Conservation (phyloP, 2,888 invertebrate species). For the Epistrophe grossulariae region DNA sequence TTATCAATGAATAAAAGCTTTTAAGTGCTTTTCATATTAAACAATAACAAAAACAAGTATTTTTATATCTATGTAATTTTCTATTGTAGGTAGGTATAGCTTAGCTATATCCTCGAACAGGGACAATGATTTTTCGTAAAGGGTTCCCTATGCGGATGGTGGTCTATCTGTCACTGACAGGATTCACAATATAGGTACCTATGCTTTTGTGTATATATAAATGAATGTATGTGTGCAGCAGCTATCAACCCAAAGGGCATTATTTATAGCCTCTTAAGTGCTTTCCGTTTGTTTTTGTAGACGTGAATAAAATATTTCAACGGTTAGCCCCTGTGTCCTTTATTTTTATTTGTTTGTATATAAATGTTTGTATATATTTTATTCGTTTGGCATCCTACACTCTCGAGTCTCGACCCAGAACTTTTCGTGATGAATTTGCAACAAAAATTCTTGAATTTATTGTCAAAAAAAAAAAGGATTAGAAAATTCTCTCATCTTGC, state of each 20-base stretch:
- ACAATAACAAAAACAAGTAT: neutral
- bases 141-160: constrained; percentile 19
- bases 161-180: constrained; percentile 15
- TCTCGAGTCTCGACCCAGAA: neutral
- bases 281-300: constrained; percentile 5
- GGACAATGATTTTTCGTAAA: constrained; percentile 18
- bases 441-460: neutral
- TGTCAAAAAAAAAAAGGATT: neutral
- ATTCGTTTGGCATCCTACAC: neutral
- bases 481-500: neutral
- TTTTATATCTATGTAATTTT: neutral
- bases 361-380: neutral
- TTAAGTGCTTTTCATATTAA: constrained; percentile 30
- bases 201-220: neutral
- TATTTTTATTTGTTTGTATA: neutral
- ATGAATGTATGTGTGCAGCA: too few relatives aligned
- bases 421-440: neutral
- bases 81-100: too few relatives aligned
- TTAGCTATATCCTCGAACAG: neutral
- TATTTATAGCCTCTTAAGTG: constrained; percentile 31
- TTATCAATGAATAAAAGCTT: constrained; percentile 32
- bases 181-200: constrained; percentile 8
- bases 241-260: neutral
- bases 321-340: neutral
- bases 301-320: constrained; percentile 1